Evolutionary conservation across 2,797 vertebrate genomes (phyloP), one percentile per base, ranked within the genome.

Genomic region (Darevskia nairensis): DNA sequence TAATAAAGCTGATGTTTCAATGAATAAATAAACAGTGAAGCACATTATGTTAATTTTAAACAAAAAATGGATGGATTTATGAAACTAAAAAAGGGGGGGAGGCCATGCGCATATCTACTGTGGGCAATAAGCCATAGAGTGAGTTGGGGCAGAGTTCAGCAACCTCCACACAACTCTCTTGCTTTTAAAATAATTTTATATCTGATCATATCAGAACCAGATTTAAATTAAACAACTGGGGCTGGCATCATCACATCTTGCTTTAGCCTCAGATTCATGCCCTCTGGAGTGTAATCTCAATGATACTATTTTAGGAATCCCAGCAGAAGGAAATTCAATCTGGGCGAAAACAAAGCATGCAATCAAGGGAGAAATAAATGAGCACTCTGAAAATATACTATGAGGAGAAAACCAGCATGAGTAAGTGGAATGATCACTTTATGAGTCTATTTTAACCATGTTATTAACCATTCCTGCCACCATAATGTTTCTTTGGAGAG

Each of bases 321-420:
- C 35, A 66, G 76, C 39, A 64, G 44, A 86, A 46, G 84, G 69
- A 90, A 94, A 93, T 88, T 91, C 86, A 50, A 11, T 4, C 41
- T 87, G 91, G 86, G 87, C 19, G 91, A 95, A 89, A 95, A 90
- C 46, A 89, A 95, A 91, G 10, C 75, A 23, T 84, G 66, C 77
- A 91, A 90, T 91, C 86, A 92, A 78, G 74, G 39, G 89, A 94
- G 74, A 46, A 94, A 92, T 92, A 93, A 94, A 92, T 85, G 86
- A 90, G 72, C 15, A 68, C 55, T 85, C 86, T 39, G 35, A 72
- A 88, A 90, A 93, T 50, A 80, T 23, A 35, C 11, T 55, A 89
- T 61, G 61, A 89, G 80, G 77, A 88, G 27, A 93, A 32, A 92
- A 89, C 35, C 83, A 82, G 72, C 84, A 23, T 66, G 41, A 91